Conservation (phyloP, 2,888 invertebrate species). For the Campaea margaritaria region DNA sequence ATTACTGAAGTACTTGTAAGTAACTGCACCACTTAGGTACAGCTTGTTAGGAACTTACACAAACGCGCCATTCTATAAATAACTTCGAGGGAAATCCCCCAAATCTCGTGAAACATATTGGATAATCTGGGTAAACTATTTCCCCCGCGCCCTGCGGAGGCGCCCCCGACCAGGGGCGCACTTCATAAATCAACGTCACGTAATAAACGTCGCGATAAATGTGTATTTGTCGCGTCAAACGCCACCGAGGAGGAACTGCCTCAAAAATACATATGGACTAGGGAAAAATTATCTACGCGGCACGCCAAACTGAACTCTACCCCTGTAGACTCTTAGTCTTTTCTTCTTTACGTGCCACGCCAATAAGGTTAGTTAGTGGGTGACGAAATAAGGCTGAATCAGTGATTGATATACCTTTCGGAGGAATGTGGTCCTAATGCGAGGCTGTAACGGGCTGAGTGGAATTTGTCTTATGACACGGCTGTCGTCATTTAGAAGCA, state of each 20-base stretch:
- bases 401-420: constrained; percentile 49
- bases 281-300: constrained; percentile 26
- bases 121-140: constrained; percentile 29
- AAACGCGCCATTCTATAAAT: constrained; percentile 11
- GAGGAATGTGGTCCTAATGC: constrained; percentile 35
- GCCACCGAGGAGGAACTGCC: constrained; percentile 45
- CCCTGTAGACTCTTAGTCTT: not conserved
- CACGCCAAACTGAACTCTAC: constrained; percentile 21
- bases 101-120: constrained; percentile 27
- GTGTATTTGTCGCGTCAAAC: constrained; percentile 65
- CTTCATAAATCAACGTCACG: constrained; percentile 62
- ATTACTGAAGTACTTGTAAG: not conserved
- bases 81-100: constrained; percentile 2
- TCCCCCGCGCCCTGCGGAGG: constrained; percentile 15
- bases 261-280: constrained; percentile 40
- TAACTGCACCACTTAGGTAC: not conserved
- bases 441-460: constrained; percentile 25
- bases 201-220: constrained; percentile 65
- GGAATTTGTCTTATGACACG: constrained; percentile 10
- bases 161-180: constrained; percentile 38
- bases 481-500: constrained; percentile 6
- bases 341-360: not conserved
- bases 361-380: constrained; percentile 38
- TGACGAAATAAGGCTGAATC: constrained; percentile 47
- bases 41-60: not conserved